Evolutionary conservation across 2,113 vertebrate species (phyloP).

Genomic region (Podilymbus podiceps): DNA sequence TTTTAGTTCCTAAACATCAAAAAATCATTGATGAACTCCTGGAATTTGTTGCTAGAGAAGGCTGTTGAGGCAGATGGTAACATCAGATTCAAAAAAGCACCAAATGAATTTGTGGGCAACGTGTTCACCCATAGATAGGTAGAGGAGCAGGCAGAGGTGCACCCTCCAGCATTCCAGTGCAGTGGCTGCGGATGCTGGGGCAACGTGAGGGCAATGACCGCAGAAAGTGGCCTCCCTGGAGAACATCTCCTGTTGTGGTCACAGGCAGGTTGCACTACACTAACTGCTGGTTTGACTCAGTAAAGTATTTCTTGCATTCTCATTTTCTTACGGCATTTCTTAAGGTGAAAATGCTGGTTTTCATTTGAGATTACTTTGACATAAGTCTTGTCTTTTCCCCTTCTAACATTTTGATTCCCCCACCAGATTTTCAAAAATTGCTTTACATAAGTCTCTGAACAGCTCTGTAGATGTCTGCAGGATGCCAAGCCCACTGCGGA

Average conservation of each 20-base stretch:
- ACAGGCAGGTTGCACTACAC: not conserved
- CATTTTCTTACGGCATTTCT: fast-evolving
- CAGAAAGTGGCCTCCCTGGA: not conserved
- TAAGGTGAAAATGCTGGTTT: not conserved
- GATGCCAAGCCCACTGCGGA: fast-evolving
- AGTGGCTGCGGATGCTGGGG: not conserved
- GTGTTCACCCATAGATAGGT: not conserved
- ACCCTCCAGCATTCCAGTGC: not conserved
- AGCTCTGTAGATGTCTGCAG: not conserved
- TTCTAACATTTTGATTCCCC: not conserved
- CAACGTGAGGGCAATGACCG: fast-evolving
- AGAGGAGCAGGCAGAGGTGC: not conserved
- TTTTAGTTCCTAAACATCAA: not conserved
- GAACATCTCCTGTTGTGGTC: not conserved
- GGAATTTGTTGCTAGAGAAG: not conserved
- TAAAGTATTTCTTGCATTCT: not conserved
- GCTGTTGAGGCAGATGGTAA: not conserved
- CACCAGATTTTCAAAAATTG: not conserved
- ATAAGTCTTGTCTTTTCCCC: not conserved
- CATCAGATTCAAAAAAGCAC: not conserved
- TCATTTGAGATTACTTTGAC: not conserved
- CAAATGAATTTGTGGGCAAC: fast-evolving
- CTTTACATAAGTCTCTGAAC: not conserved
- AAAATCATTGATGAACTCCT: not conserved
- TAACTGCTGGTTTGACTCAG: not conserved